These are phyloP conservation scores for Caenorhabditis sp. DNA, from an alignment of 2,888 invertebrate species.

Conservation along the genomic window DNA sequence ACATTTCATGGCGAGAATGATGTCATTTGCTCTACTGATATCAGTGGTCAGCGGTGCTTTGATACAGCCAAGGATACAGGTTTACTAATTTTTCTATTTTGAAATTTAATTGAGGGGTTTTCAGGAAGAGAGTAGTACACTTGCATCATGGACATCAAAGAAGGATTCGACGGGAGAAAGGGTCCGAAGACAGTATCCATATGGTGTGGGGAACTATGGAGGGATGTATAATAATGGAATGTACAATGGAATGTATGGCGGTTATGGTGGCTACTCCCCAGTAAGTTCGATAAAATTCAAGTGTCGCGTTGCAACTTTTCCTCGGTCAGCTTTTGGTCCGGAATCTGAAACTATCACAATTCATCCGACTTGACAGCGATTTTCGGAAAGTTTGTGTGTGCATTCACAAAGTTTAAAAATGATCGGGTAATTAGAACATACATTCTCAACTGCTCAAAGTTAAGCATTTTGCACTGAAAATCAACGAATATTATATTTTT, in stretches of 20 bases:
- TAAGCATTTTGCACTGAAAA: too few species aligned
- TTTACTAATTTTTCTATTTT: not conserved
- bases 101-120: not conserved
- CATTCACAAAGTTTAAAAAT: too few species aligned
- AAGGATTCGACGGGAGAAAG: slow-evolving; percentile 36
- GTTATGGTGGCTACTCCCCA: slow-evolving; percentile 51
- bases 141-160: slow-evolving; percentile 29
- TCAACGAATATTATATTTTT: too few species aligned
- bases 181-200: slow-evolving; percentile 61
- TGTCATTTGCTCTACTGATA: slow-evolving; percentile 25
- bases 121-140: slow-evolving; percentile 1
- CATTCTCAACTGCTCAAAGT: too few species aligned
- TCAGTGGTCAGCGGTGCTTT: slow-evolving; percentile 20
- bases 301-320: too few species aligned
- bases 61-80: slow-evolving; percentile 28
- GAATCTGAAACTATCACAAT: too few species aligned
- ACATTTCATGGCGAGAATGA: slow-evolving; percentile 15
- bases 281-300: too few species aligned
- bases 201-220: slow-evolving; percentile 47
- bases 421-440: too few species aligned
- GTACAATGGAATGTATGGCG: slow-evolving; percentile 35
- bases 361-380: too few species aligned
- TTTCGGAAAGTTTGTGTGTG: too few species aligned
- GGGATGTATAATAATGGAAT: slow-evolving; percentile 40
- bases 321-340: too few species aligned